These are phyloP conservation scores for Euthynnus affinis DNA, from an alignment of 2,797 vertebrate genomes.

Conservation along the genomic window DNA sequence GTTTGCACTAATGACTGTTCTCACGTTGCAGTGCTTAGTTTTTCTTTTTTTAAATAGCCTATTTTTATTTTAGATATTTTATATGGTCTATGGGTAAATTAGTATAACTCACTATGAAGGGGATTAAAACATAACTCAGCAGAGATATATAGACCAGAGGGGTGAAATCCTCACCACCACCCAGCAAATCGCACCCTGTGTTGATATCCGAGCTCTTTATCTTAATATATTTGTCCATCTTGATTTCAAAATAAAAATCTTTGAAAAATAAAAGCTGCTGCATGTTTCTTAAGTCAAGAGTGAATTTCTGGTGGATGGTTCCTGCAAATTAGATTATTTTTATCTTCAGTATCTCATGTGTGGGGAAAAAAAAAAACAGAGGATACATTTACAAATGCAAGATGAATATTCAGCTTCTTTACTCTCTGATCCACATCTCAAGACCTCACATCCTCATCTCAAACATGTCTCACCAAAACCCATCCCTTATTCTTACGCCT, in stretches of 20 bases:
- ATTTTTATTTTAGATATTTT: too few species aligned
- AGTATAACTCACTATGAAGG: too few species aligned
- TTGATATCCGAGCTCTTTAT: conserved; percentile 78
- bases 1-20: too few species aligned
- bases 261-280: conserved; percentile 11
- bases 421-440: background rate
- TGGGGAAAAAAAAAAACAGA: background rate
- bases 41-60: too few species aligned
- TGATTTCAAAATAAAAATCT: conserved; percentile 84
- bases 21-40: too few species aligned
- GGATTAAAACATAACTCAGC: too few species aligned
- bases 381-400: background rate
- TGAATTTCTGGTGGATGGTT: background rate
- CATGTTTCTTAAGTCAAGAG: background rate
- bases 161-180: too few species aligned
- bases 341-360: background rate
- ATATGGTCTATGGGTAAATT: too few species aligned
- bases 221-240: conserved; percentile 86
- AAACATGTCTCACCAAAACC: background rate
- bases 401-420: background rate
- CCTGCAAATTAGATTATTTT: background rate
- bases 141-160: too few species aligned
- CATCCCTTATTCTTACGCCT: background rate
- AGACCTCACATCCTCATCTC: background rate
- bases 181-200: too few species aligned